Percentiles rank a stretch among this genome's conserved stretches.
Conservation (phyloP, 2,888 invertebrate species). For the Polymixis lichenea region DNA sequence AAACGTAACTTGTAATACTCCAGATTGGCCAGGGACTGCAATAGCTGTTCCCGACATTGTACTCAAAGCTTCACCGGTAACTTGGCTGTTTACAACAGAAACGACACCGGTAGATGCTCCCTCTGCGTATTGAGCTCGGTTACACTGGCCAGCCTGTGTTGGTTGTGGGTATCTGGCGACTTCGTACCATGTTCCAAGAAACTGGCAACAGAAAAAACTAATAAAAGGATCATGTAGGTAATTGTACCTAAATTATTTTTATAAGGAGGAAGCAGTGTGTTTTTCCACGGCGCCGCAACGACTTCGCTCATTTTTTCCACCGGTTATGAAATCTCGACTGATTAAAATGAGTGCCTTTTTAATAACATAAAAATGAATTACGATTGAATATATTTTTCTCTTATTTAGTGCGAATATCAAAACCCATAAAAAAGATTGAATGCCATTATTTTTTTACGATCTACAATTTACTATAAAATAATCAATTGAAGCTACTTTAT, state of each 20-base stretch:
- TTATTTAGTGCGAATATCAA: neutral
- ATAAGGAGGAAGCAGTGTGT: neutral
- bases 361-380: no score
- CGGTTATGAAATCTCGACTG: neutral
- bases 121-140: slow-evolving; percentile 88
- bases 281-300: neutral
- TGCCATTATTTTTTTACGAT: neutral
- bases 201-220: slow-evolving; percentile 19
- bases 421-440: neutral
- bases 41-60: slow-evolving; percentile 88
- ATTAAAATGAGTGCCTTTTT: neutral
- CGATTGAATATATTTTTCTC: neutral
- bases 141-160: slow-evolving; percentile 91
- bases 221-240: neutral
- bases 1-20: slow-evolving; percentile 90
- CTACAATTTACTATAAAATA: neutral
- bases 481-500: neutral
- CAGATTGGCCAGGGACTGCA: slow-evolving; percentile 82
- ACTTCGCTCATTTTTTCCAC: neutral
- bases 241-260: neutral
- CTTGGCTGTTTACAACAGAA: slow-evolving; percentile 76
- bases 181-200: slow-evolving; percentile 91
- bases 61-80: slow-evolving; percentile 83
- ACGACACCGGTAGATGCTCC: slow-evolving; percentile 63
- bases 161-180: slow-evolving; percentile 91